Percentiles rank a stretch among this genome's conserved stretches.
These are phyloP conservation scores for Steinernema carpocapsae DNA, from an alignment of 2,888 invertebrate species.

Conservation along the genomic window DNA sequence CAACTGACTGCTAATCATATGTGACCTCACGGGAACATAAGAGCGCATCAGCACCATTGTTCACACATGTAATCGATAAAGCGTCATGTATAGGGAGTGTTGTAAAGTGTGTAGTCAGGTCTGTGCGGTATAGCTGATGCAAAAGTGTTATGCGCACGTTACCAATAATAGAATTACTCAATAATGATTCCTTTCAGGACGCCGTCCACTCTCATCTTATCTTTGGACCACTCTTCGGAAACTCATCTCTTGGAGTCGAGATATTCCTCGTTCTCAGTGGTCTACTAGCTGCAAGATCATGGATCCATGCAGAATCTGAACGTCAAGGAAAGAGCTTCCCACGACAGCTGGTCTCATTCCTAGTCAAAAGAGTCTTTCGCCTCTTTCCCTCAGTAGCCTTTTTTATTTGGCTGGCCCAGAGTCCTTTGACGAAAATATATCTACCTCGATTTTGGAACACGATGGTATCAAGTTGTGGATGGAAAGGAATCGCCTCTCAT, in stretches of 20 bases:
- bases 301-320: conserved; percentile 51
- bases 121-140: too few relatives aligned
- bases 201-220: conserved; percentile 62
- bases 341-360: conserved; percentile 54
- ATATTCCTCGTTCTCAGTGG: conserved; percentile 65
- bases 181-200: conserved; percentile 46
- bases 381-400: conserved; percentile 59
- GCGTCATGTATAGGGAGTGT: too few relatives aligned
- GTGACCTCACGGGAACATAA: too few relatives aligned
- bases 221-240: conserved; percentile 65
- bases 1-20: too few relatives aligned
- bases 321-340: conserved; percentile 48
- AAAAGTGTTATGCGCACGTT: too few relatives aligned
- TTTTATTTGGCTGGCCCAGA: conserved; percentile 61
- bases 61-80: too few relatives aligned
- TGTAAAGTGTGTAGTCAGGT: too few relatives aligned
- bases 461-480: conserved; percentile 62
- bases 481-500: conserved; percentile 54
- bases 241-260: conserved; percentile 66
- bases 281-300: conserved; percentile 62
- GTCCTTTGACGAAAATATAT: conserved; percentile 52
- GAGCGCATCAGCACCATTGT: too few relatives aligned
- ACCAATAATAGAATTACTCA: too few relatives aligned
- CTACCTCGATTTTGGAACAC: conserved; percentile 55
- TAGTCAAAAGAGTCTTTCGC: conserved; percentile 55